Evolutionary conservation across 2,888 invertebrate species (phyloP).

Genomic region (Lochmaea crataegi): DNA sequence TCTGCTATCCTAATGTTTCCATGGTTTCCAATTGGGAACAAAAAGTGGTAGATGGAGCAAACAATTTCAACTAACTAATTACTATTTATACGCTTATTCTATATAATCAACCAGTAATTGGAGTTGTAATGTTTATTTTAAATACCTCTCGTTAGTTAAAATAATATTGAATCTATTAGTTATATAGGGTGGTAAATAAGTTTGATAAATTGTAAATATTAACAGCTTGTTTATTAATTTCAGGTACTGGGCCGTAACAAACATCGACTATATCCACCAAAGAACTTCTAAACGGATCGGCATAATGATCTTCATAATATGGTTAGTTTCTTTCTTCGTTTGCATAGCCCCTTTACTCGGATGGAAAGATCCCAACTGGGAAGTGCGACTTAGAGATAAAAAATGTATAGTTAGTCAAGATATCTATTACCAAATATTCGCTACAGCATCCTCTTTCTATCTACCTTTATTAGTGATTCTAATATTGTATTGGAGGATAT

Average conservation of each 20-base stretch:
- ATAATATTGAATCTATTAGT: too few relatives aligned
- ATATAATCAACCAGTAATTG: too few relatives aligned
- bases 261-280: conserved; percentile 80
- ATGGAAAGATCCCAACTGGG: conserved; percentile 79
- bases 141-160: too few relatives aligned
- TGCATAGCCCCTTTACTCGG: conserved; percentile 89
- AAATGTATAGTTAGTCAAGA: conserved; percentile 88
- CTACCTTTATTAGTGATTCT: conserved; percentile 87
- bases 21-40: too few relatives aligned
- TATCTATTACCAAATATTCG: conserved; percentile 86
- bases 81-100: too few relatives aligned
- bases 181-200: too few relatives aligned
- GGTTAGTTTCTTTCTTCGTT: conserved; percentile 85
- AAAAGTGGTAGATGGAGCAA: too few relatives aligned
- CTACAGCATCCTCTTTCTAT: conserved; percentile 92
- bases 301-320: conserved; percentile 84
- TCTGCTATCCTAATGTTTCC: neutral
- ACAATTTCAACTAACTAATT: too few relatives aligned
- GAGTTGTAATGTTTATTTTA: too few relatives aligned
- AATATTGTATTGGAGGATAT: conserved; percentile 90
- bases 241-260: conserved; percentile 48
- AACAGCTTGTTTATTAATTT: conserved; percentile 1
- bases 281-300: conserved; percentile 81
- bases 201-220: too few relatives aligned
- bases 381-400: conserved; percentile 72